These are phyloP conservation scores for Machimus rusticus DNA, from an alignment of 2,888 invertebrate genomes.

Conservation along the genomic window DNA sequence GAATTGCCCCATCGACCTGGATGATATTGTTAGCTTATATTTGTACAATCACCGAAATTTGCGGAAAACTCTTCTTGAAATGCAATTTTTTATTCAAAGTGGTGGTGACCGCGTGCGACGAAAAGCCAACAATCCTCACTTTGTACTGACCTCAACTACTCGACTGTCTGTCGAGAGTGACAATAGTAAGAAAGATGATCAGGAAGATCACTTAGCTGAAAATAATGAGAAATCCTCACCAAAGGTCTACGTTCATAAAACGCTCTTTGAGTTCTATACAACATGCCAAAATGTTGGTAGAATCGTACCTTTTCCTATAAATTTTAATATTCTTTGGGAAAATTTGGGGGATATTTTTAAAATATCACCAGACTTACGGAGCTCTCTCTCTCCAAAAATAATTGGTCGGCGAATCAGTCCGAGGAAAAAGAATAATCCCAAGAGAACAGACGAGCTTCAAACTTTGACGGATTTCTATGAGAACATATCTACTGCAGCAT, in stretches of 20 bases:
- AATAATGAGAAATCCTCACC: constrained; percentile 37
- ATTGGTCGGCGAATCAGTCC: constrained; percentile 55
- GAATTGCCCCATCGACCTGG: constrained; percentile 71
- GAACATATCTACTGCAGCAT: constrained; percentile 58
- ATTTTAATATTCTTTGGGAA: constrained; percentile 55
- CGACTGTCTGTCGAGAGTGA: constrained; percentile 50
- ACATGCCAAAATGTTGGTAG: constrained; percentile 55
- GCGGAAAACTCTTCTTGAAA: constrained; percentile 73
- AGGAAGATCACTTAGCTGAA: constrained; percentile 42
- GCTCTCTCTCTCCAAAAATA: constrained; percentile 51
- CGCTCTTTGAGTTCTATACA: constrained; percentile 59
- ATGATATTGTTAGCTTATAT: constrained; percentile 67
- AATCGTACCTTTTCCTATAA: constrained; percentile 58
- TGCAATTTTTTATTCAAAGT: constrained; percentile 75
- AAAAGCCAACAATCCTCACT: constrained; percentile 10
- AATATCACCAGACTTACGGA: constrained; percentile 49
- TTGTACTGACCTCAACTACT: constrained; percentile 51
- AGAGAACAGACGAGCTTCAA: constrained; percentile 59
- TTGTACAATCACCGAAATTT: constrained; percentile 73
- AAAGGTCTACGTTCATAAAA: constrained; percentile 53
- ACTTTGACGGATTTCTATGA: constrained; percentile 63
- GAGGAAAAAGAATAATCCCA: constrained; percentile 54
- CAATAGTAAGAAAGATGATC: constrained; percentile 41
- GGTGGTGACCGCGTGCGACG: constrained; percentile 57
- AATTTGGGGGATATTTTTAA: constrained; percentile 56